Conservation (phyloP, 2,888 invertebrate species). For the Leucoma salicis region DNA sequence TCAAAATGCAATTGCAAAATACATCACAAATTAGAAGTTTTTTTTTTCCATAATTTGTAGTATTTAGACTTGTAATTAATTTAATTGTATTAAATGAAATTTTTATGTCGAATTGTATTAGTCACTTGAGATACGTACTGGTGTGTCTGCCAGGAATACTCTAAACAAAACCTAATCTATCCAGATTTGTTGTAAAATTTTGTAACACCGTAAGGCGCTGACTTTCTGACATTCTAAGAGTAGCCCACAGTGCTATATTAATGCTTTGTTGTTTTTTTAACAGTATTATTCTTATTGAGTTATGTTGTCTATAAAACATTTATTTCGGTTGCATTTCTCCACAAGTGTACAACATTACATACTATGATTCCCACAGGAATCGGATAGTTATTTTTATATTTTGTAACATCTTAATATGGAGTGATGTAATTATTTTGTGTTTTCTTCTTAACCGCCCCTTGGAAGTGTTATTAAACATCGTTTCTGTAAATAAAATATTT, state of each 20-base stretch:
- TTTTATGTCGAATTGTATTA: too few relatives aligned
- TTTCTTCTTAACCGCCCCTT: constrained; percentile 7
- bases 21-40: too few relatives aligned
- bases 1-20: too few relatives aligned
- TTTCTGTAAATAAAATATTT: constrained; percentile 7
- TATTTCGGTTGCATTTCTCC: constrained; percentile 15
- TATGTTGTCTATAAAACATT: constrained; percentile 3
- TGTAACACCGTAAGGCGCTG: not conserved
- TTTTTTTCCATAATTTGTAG: too few relatives aligned
- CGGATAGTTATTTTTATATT: constrained; percentile 4
- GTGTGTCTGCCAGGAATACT: too few relatives aligned
- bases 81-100: too few relatives aligned
- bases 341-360: constrained; percentile 1
- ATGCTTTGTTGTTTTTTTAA: not conserved
- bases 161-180: too few relatives aligned
- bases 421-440: constrained; percentile 5
- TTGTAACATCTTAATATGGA: not conserved
- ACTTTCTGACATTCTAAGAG: too few relatives aligned
- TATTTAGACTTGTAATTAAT: too few relatives aligned
- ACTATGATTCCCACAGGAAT: constrained; percentile 12
- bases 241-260: not conserved
- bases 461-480: not conserved
- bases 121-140: too few relatives aligned
- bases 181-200: too few relatives aligned
- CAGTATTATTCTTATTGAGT: constrained; percentile 12